A percentile compares a stretch with the other conserved stretches of the same genome.
Conservation (phyloP, 2,888 invertebrate genomes). For the Tipula confusa region DNA sequence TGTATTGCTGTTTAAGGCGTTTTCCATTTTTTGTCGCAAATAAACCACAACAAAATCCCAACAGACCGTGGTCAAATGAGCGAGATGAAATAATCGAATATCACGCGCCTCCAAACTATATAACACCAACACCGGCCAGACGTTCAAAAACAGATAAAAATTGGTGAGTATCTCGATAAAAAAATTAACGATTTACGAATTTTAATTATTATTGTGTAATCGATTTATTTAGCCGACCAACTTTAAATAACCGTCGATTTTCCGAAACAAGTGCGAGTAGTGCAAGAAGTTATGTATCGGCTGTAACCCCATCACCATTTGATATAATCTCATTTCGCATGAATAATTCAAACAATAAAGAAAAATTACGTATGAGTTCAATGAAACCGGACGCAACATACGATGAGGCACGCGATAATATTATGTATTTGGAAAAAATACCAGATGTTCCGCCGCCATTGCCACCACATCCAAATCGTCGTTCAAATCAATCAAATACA, state of each 20-base stretch:
- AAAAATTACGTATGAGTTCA: background rate
- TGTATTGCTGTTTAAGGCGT: background rate
- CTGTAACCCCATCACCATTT: conserved; percentile 27
- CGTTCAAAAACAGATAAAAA: background rate
- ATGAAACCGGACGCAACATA: background rate
- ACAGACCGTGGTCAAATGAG: background rate
- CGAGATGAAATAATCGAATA: background rate
- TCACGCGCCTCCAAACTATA: background rate
- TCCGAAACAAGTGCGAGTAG: background rate
- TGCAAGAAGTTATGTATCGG: conserved; percentile 21
- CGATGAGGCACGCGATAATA: background rate
- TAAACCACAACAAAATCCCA: background rate
- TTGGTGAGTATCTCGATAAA: background rate
- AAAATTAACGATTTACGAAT: background rate
- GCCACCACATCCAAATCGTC: conserved; percentile 29
- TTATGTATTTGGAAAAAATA: background rate
- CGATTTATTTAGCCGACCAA: background rate
- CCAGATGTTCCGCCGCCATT: conserved; percentile 29
- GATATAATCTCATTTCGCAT: conserved; percentile 27
- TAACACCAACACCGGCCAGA: background rate
- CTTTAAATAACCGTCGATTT: background rate
- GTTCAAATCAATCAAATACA: background rate
- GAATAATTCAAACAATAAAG: background rate
- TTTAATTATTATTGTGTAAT: background rate
- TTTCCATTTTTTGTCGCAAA: conserved; percentile 20